phyloP scores from a whole-genome alignment of 2,888 invertebrate genomes.

The Hanleya hanleyi region DNA sequence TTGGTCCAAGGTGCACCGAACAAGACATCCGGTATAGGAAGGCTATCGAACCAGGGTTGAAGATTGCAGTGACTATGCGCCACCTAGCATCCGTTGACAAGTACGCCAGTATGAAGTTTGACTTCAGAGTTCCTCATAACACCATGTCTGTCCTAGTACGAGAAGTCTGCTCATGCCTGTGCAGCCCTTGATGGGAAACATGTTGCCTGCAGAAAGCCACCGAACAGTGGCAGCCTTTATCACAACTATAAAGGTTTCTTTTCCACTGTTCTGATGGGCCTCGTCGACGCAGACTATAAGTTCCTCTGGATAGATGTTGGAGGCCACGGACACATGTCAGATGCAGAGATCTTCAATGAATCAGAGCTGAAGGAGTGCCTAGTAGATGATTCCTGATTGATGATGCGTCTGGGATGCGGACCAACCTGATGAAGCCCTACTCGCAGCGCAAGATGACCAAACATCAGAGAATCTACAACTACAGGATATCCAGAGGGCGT shows the following conservation, averaged over 20 bases:
- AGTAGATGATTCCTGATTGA: constrained; percentile 32
- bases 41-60: constrained; percentile 22
- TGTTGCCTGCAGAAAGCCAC: constrained; percentile 36
- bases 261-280: constrained; percentile 34
- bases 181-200: constrained; percentile 50
- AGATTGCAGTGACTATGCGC: constrained; percentile 33
- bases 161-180: constrained; percentile 46
- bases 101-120: constrained; percentile 35
- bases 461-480: constrained; percentile 42
- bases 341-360: constrained; percentile 34
- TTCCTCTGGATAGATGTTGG: constrained; percentile 37
- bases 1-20: neutral
- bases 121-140: constrained; percentile 41
- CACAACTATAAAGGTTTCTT: constrained; percentile 44
- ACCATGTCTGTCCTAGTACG: constrained; percentile 33
- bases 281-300: constrained; percentile 40
- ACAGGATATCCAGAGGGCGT: constrained; percentile 38
- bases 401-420: constrained; percentile 29
- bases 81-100: constrained; percentile 37
- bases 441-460: constrained; percentile 18
- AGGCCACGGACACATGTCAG: constrained; percentile 19
- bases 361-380: no score
- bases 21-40: neutral
- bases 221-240: constrained; percentile 38
- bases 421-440: constrained; percentile 38